These are phyloP conservation scores for Nycteola revayana DNA, from an alignment of 2,888 invertebrate genomes.

Conservation along the genomic window DNA sequence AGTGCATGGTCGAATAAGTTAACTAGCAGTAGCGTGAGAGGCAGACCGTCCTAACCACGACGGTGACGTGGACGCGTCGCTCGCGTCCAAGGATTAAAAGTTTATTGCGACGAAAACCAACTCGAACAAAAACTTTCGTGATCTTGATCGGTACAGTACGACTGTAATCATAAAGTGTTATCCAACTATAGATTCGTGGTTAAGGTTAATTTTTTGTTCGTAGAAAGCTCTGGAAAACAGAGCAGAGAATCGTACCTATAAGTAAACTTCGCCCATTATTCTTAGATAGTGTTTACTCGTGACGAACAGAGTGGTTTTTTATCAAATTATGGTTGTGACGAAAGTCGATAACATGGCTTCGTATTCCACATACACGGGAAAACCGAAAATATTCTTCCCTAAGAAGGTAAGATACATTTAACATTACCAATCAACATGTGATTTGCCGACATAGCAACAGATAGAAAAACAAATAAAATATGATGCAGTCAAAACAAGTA, in stretches of 20 bases:
- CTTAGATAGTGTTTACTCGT: conserved; percentile 60
- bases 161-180: conserved; percentile 52
- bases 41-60: conserved; percentile 44
- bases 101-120: conserved; percentile 71
- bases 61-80: conserved; percentile 72
- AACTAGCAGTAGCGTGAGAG: conserved; percentile 37
- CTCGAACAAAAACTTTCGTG: conserved; percentile 63
- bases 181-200: conserved; percentile 45
- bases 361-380: conserved; percentile 76
- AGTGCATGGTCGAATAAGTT: conserved; percentile 43
- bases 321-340: conserved; percentile 77
- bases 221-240: conserved; percentile 71
- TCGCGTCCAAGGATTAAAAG: conserved; percentile 65
- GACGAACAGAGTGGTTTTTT: conserved; percentile 56
- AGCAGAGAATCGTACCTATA: conserved; percentile 35
- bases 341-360: conserved; percentile 79
- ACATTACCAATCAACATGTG: no score
- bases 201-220: conserved; percentile 48
- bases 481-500: no score
- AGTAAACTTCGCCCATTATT: conserved; percentile 41
- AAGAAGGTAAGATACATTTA: conserved; percentile 77
- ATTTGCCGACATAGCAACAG: conserved; percentile 27
- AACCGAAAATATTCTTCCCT: conserved; percentile 78
- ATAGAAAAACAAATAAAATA: conserved; percentile 13
- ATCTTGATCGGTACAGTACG: conserved; percentile 49